phyloP scores from a whole-genome alignment of 2,113 vertebrate species.

The Dipodomys merriami region DNA sequence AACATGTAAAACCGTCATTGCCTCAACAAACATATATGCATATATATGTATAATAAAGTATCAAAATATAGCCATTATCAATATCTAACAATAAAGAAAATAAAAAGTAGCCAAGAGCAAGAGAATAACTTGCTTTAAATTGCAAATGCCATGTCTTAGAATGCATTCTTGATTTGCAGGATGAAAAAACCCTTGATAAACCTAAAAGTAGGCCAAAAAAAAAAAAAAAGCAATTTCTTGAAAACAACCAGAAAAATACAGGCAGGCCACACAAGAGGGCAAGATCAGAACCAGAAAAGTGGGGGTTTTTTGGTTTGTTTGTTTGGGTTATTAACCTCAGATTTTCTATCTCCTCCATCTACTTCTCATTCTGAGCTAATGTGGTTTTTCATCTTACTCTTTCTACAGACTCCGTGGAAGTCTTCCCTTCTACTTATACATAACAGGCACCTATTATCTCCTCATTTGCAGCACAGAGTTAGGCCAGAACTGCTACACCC shows the following conservation, averaged over 20 bases:
- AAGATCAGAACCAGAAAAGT: background rate
- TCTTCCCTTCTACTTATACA: background rate
- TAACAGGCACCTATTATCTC: background rate
- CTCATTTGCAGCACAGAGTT: background rate
- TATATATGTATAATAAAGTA: background rate
- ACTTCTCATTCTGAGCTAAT: background rate
- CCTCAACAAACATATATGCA: background rate
- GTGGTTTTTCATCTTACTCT: background rate
- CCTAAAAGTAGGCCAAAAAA: background rate
- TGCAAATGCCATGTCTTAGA: conserved; percentile 12
- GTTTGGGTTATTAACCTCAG: background rate
- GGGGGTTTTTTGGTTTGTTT: background rate
- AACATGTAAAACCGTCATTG: background rate
- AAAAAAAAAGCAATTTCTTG: background rate
- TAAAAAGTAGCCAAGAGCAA: background rate
- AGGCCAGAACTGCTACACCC: background rate
- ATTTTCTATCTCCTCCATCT: background rate
- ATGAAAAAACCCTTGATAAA: background rate
- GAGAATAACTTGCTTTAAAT: conserved; percentile 33
- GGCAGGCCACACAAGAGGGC: background rate
- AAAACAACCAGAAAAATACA: background rate
- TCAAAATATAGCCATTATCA: background rate
- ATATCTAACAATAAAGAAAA: conserved; percentile 4
- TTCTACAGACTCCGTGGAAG: background rate
- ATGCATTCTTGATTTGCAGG: background rate